Conservation (phyloP, 2,113 vertebrate genomes). For the Mungos mungo region DNA sequence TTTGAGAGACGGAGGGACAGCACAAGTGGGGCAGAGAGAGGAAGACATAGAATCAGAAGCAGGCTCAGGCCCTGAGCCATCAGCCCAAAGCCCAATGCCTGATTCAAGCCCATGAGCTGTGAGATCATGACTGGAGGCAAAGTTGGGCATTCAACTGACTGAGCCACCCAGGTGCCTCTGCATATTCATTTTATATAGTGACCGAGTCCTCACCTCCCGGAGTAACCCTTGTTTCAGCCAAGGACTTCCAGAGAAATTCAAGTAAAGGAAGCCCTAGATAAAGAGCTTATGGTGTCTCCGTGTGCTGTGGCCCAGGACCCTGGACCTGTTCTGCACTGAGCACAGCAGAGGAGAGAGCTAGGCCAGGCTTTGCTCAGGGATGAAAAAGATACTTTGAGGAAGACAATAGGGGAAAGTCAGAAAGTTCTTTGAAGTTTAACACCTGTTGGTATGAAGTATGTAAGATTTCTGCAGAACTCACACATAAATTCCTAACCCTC, state of each 20-base stretch:
- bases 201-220: not conserved
- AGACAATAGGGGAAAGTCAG: not conserved
- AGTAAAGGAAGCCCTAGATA: not conserved
- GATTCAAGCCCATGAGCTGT: no score
- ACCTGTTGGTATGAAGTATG: no score
- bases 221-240: not conserved
- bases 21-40: no score
- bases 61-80: no score
- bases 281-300: not conserved
- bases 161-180: no score
- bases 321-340: not conserved
- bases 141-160: no score
- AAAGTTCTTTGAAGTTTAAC: not conserved
- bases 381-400: not conserved
- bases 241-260: not conserved
- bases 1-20: no score
- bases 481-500: not conserved
- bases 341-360: not conserved
- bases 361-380: not conserved
- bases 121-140: no score
- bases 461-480: not conserved
- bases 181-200: not conserved
- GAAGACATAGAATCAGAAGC: no score
- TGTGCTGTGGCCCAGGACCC: not conserved
- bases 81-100: no score